Evolutionary conservation across 2,888 invertebrate species (phyloP), one percentile per base, ranked within the genome.

Genomic region (Dryobotodes eremita): DNA sequence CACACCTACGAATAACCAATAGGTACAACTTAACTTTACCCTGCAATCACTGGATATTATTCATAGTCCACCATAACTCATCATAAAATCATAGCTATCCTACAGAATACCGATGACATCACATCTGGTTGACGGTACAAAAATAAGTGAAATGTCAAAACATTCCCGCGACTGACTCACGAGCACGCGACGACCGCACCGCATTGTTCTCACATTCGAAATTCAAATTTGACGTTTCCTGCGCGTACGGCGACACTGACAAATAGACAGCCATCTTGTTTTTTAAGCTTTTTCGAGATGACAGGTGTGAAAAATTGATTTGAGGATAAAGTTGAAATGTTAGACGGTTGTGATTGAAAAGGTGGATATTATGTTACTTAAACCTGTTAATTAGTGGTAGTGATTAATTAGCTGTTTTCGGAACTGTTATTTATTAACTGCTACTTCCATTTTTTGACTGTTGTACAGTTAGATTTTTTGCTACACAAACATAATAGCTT

Each of bases 211-310:
- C 87, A 82, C 84, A 89, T 92, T 93, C 92, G 89, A 94, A 93
- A 92, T 93, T 94, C 90, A 93, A 94, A 94, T 94, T 89, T 92
- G 91, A 93, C 89, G 83, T 92, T 90, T 92, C 91, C 90, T 92
- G 90, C 89, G 90, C 89, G 75, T 74, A 82, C 88, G 89, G 13
- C 77, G 90, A 90, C 92, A 89, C 78, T 91, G 93, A 94, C 92
- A 91, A 91, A 94, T 93, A 86, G 90, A 80, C 83, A 75, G 84
- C 86, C 84, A 89, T 89, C 77, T 90, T 87, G 64, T 68, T 87
- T 86, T 86, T 79, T 61, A 81, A 48, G 64, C 48, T 83, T 75
- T 78, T 88, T 86, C 74, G 82, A 88, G 89, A 89, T 90, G 91
- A 90, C 91, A 92, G 89, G 83, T 86, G 86, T 87, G 87, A 88